These are phyloP conservation scores for Dromius quadrimaculatus DNA, from an alignment of 2,888 invertebrate species.

Conservation along the genomic window DNA sequence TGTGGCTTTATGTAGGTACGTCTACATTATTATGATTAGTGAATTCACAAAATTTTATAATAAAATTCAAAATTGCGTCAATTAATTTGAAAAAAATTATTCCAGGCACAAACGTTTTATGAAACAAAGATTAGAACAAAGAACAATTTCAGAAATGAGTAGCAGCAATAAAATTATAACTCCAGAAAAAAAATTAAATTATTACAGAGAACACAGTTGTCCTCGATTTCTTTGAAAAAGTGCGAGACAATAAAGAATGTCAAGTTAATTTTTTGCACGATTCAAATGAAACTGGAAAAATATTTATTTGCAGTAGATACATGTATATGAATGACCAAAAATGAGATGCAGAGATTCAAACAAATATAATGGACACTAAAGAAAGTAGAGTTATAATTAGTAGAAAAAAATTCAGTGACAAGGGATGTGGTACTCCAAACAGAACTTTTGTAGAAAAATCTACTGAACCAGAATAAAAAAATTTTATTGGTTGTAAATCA, in stretches of 20 bases:
- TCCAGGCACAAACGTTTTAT: slow-evolving; percentile 50
- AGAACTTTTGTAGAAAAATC: slow-evolving; percentile 27
- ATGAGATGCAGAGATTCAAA: slow-evolving; percentile 52
- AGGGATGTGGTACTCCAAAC: slow-evolving; percentile 42
- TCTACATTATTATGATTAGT: no score
- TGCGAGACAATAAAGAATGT: slow-evolving; percentile 47
- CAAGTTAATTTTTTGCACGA: slow-evolving; percentile 47
- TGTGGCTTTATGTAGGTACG: slow-evolving; percentile 35
- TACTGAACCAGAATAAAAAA: slow-evolving; percentile 14
- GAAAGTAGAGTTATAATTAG: neutral
- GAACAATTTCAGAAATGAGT: neutral
- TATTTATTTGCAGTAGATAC: slow-evolving; percentile 52
- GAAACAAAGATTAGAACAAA: slow-evolving; percentile 24
- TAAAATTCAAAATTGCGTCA: no score
- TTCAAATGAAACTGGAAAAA: slow-evolving; percentile 23
- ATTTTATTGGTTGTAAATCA: slow-evolving; percentile 53
- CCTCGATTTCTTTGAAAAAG: slow-evolving; percentile 8
- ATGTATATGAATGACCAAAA: slow-evolving; percentile 22
- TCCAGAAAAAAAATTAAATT: no score
- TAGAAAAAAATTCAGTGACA: slow-evolving; percentile 33
- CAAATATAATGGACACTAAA: slow-evolving; percentile 36
- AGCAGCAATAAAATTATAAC: neutral
- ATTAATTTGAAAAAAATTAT: slow-evolving; percentile 54
- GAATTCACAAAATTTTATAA: neutral
- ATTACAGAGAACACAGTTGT: slow-evolving; percentile 6